phyloP scores from a whole-genome alignment of 2,888 invertebrate genomes.

The Pasiphila rectangulata region DNA sequence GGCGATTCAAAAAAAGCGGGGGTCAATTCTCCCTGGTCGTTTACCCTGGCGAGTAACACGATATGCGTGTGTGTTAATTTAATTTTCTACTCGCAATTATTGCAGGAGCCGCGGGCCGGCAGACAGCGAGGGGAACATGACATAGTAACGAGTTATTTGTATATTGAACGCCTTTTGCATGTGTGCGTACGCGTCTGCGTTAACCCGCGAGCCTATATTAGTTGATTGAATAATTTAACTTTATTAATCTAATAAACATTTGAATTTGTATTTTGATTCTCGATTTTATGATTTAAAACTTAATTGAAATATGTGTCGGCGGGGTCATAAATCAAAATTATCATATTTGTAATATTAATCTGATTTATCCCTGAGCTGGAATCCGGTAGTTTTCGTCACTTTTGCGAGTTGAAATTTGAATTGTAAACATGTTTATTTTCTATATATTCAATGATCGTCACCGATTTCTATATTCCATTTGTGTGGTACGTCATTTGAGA shows the following conservation, averaged over 20 bases:
- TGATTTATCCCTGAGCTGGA: slow-evolving; percentile 32
- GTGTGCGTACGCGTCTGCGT: slow-evolving; percentile 35
- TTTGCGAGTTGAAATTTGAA: slow-evolving; percentile 17
- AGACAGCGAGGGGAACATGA: slow-evolving; percentile 49
- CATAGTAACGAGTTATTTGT: slow-evolving; percentile 63
- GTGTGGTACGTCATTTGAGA: slow-evolving; percentile 39
- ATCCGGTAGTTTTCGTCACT: slow-evolving; percentile 31
- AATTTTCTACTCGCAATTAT: slow-evolving; percentile 77
- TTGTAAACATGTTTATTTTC: slow-evolving; percentile 9
- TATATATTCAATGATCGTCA: background rate
- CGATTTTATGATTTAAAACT: slow-evolving; percentile 38
- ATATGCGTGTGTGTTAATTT: slow-evolving; percentile 77
- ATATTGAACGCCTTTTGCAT: slow-evolving; percentile 47
- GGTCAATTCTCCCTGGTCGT: slow-evolving; percentile 48
- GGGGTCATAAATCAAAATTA: slow-evolving; percentile 35
- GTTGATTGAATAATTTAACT: slow-evolving; percentile 39
- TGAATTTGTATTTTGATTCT: slow-evolving; percentile 35
- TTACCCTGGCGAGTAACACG: slow-evolving; percentile 58
- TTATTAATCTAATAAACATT: slow-evolving; percentile 39
- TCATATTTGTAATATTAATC: slow-evolving; percentile 36
- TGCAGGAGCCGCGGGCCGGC: slow-evolving; percentile 57
- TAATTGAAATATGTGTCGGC: slow-evolving; percentile 38
- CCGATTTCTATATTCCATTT: slow-evolving; percentile 12
- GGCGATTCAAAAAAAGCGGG: slow-evolving; percentile 31
- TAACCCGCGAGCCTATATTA: slow-evolving; percentile 31